These are phyloP conservation scores for Falco novaeseelandiae DNA, from an alignment of 2,797 vertebrate species.

Conservation along the genomic window DNA sequence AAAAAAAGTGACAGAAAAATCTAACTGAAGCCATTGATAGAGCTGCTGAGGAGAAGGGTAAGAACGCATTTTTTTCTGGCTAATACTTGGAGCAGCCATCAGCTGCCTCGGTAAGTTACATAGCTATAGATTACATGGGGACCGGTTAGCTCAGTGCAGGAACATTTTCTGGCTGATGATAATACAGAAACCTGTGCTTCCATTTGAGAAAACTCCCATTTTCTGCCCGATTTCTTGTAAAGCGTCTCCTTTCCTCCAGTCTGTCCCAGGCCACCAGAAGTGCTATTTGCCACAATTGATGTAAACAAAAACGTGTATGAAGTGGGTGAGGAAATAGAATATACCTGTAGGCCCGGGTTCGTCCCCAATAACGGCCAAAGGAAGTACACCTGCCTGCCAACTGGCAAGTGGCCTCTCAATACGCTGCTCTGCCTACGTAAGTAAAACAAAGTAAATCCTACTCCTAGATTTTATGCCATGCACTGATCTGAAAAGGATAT, in stretches of 20 bases:
- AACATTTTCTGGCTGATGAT: accelerated
- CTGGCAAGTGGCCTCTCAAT: conserved; percentile 80
- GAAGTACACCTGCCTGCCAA: conserved; percentile 76
- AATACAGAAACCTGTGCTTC: not conserved
- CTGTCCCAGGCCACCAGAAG: conserved; percentile 79
- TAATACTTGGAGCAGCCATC: not conserved
- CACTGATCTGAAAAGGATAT: accelerated
- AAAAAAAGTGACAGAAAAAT: not conserved
- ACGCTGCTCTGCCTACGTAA: conserved; percentile 84
- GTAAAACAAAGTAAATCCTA: conserved; percentile 40
- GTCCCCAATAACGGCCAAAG: conserved; percentile 44
- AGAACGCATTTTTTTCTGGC: not conserved
- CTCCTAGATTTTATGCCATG: not conserved
- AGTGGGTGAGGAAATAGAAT: conserved; percentile 77
- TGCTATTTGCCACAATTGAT: conserved; percentile 69
- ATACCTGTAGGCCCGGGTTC: conserved; percentile 81
- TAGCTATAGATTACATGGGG: not conserved
- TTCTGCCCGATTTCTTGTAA: not conserved
- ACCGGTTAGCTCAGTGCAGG: not conserved
- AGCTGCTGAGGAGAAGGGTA: not conserved
- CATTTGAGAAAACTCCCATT: not conserved
- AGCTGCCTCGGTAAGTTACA: not conserved
- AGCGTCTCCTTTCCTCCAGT: conserved; percentile 54
- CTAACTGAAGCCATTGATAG: not conserved
- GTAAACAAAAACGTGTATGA: conserved; percentile 78